Evolutionary conservation across 2,113 vertebrate species (phyloP), one percentile per base, ranked within the genome.

Genomic region (Megaleporinus macrocephalus): DNA sequence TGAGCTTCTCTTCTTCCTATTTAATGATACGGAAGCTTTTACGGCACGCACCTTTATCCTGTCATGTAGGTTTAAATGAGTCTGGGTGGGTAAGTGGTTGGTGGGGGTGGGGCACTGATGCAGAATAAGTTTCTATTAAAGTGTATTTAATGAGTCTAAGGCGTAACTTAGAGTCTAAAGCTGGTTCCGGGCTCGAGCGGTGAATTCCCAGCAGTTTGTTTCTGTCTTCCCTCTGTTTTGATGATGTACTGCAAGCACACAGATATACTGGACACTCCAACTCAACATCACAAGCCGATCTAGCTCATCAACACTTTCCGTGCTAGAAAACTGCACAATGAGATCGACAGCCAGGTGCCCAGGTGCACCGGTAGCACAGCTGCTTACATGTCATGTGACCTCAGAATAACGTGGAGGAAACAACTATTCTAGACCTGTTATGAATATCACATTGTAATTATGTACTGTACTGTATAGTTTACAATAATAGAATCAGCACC

Each of bases 391-490:
- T 27, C 72, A 29, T 78, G 79, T 29, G 55, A 70, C 41, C 73
- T 68, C 59, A 73, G 36, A 83, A 66, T 82, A 85, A 83, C 80
- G 55, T 81, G 65, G 18, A 75, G 80, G 30, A 66, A 71, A 86
- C 7, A 26, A 73, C 5, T 4, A 44, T 44, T 44, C 1, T 9
- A 30, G 26, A 53, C 81, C 41, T 70, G 30, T 76, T 71, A 49
- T 78, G 49, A 73, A 61, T 53, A 72, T 75, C 53, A 76, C 22
- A 36, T 68, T 85, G 76, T 79, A 82, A 86, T 79, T 41, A 84
- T 78, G 62, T 82, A 76, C 79, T 66, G 33, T 78, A 78, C 49
- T 85, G 76, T 86, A 41, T 76, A 75, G 20, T 79, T 83, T 75
- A 75, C 73, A 65, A 22, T 22, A 41, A 53, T n/a, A 72, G 53